These are phyloP conservation scores for Pseudoatta argentina DNA, from an alignment of 1,140 invertebrate genomes.

Conservation along the genomic window DNA sequence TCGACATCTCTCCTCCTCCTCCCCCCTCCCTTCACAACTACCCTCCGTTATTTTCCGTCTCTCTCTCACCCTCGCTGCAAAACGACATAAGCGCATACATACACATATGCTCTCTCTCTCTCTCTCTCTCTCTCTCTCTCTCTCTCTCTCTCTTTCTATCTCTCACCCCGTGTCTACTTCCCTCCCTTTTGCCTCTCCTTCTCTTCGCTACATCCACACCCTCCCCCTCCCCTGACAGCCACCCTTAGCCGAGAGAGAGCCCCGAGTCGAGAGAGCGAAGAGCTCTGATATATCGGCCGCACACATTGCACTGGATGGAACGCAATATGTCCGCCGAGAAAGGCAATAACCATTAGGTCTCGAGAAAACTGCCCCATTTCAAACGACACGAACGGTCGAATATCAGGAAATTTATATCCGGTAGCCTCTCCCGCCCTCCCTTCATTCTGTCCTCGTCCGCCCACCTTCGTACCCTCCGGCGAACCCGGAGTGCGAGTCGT, in stretches of 20 bases:
- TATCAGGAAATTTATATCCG: slow-evolving; percentile 88
- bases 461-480: slow-evolving; percentile 70
- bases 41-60: slow-evolving; percentile 46
- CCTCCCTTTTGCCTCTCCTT: slow-evolving; percentile 48
- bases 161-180: slow-evolving; percentile 19
- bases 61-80: slow-evolving; percentile 31
- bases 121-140: neutral
- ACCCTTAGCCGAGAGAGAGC: slow-evolving; percentile 75
- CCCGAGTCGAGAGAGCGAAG: slow-evolving; percentile 73
- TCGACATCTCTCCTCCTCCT: slow-evolving; percentile 72
- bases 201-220: slow-evolving; percentile 57
- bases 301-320: slow-evolving; percentile 89
- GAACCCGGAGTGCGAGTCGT: slow-evolving; percentile 48
- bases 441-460: slow-evolving; percentile 4
- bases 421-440: slow-evolving; percentile 67
- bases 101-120: neutral
- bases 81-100: slow-evolving; percentile 36
- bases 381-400: slow-evolving; percentile 88
- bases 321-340: slow-evolving; percentile 89
- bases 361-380: slow-evolving; percentile 88
- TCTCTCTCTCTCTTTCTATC: slow-evolving; percentile 14
- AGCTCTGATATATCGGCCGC: slow-evolving; percentile 87
- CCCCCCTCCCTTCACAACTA: slow-evolving; percentile 34
- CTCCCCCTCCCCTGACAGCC: slow-evolving; percentile 75
- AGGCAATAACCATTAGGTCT: slow-evolving; percentile 89